These are phyloP conservation scores for Macrotus californicus DNA, from an alignment of 2,113 vertebrate species.

Conservation along the genomic window DNA sequence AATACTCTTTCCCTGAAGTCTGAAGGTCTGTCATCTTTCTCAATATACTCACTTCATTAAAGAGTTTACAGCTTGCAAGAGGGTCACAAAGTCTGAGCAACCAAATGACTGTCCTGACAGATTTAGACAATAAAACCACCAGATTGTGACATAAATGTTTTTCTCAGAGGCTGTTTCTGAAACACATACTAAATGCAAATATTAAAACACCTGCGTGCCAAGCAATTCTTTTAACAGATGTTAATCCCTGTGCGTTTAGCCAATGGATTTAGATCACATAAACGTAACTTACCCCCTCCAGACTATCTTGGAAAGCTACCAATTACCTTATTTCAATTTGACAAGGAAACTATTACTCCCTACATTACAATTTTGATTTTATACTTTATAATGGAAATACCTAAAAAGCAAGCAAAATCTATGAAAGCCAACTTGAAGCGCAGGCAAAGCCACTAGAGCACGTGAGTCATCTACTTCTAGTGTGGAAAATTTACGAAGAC, in stretches of 20 bases:
- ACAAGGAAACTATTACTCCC: conserved; percentile 53
- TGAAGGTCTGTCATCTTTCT: conserved; percentile 86
- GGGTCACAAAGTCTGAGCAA: conserved; percentile 82
- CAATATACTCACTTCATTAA: conserved; percentile 86
- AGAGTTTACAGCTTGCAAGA: conserved; percentile 84
- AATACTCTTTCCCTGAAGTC: conserved; percentile 79
- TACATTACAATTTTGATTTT: not conserved
- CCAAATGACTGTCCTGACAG: conserved; percentile 85
- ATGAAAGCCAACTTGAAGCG: not conserved
- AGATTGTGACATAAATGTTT: conserved; percentile 83
- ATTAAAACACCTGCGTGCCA: conserved; percentile 87
- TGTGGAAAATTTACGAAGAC: not conserved
- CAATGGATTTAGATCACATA: conserved; percentile 78
- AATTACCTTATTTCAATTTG: conserved; percentile 65
- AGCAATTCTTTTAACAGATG: conserved; percentile 86
- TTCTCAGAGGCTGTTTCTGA: conserved; percentile 84
- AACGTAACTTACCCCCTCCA: conserved; percentile 73
- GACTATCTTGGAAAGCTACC: conserved; percentile 75
- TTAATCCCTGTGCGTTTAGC: conserved; percentile 79
- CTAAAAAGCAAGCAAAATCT: conserved; percentile 47
- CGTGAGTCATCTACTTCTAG: not conserved
- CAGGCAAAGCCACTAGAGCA: not conserved
- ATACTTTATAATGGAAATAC: not conserved
- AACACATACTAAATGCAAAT: conserved; percentile 86
- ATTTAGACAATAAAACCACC: conserved; percentile 87